Evolutionary conservation across 2,113 vertebrate species (phyloP), one percentile per base, ranked within the genome.

Genomic region (Rostratula benghalensis): DNA sequence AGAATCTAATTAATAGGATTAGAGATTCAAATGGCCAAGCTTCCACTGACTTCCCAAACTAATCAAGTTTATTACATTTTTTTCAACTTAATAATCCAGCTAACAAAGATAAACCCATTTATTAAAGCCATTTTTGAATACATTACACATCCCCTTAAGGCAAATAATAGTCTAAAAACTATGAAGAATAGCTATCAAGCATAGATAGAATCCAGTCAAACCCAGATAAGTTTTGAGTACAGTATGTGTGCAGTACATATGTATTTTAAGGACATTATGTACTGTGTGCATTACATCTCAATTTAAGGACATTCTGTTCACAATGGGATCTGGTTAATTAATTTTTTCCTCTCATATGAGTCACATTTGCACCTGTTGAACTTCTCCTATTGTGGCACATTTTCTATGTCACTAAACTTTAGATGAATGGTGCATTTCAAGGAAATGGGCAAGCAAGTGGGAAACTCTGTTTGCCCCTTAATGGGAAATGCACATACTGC

Each of bases 1-100:
- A 87, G 78, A 79, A 93, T 77, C 91, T 95, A 93, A 97, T 96
- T 95, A 95, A 94, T 75, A 91, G 84, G 70, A 94, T 95, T 95
- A 96, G 63, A 83, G 63, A 90, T 82, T 90, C 81, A 87, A 96
- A 94, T 76, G 78, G 82, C 83, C 91, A 88, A 80, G 84, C 82
- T 78, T 73, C 69, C 69, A 84, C 4, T 77, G 74, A 81, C 64
- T 90, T 95, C 70, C 78, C 75, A 91, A 97, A 83, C 89, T 94
- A 95, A 95, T 83, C 81, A 94, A 90, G 45, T 94, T 93, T 89
- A 93, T 88, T 91, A 89, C 78, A 88, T 94, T 87, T 95, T 95
- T 92, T 96, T 83, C 76, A 60, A 90, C 81, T 87, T 95, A 94
- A 95, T 93, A 95, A 96, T 85, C 87, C 78, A 90, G 84, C 90